phyloP scores from a whole-genome alignment of 2,113 vertebrate genomes.

The Leucopsar rothschildi region DNA sequence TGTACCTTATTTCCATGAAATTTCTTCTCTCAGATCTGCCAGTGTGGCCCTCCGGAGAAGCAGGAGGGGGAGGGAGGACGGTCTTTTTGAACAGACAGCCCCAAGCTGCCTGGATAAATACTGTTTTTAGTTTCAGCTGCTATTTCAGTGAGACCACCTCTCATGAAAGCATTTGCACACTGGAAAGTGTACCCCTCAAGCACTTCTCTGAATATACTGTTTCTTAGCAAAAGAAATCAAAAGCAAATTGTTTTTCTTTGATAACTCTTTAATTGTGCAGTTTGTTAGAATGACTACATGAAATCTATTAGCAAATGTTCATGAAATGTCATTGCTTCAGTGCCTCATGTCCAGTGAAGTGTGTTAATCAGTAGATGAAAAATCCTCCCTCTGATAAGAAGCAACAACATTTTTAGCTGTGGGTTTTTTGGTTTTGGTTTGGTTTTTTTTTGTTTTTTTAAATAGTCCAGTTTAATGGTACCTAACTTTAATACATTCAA shows the following conservation, averaged over 20 bases:
- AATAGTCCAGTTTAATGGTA: not conserved
- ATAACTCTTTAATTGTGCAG: not conserved
- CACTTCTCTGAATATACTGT: not conserved
- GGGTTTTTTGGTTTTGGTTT: too few relatives aligned
- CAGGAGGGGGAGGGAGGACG: not conserved
- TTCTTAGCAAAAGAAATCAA: slow-evolving; percentile 10
- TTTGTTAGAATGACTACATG: not conserved
- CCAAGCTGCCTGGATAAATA: slow-evolving; percentile 42
- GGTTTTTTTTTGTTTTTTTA: not conserved
- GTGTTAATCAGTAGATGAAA: not conserved
- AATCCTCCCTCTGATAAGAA: not conserved
- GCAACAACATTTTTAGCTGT: not conserved
- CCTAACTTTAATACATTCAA: not conserved
- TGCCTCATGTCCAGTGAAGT: not conserved
- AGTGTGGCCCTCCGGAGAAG: slow-evolving; percentile 16
- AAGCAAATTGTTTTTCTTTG: slow-evolving; percentile 49
- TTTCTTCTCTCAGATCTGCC: slow-evolving; percentile 27
- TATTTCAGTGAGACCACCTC: slow-evolving; percentile 51
- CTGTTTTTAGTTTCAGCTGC: slow-evolving; percentile 28
- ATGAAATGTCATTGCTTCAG: not conserved
- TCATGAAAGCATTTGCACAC: slow-evolving; percentile 20
- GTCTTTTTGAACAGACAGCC: slow-evolving; percentile 31
- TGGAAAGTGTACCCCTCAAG: not conserved
- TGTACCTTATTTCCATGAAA: slow-evolving; percentile 39
- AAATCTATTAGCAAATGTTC: not conserved